Evolutionary conservation across 2,797 vertebrate genomes (phyloP), one percentile per base, ranked within the genome.

Genomic region (Gymnoscopelus microlampas): DNA sequence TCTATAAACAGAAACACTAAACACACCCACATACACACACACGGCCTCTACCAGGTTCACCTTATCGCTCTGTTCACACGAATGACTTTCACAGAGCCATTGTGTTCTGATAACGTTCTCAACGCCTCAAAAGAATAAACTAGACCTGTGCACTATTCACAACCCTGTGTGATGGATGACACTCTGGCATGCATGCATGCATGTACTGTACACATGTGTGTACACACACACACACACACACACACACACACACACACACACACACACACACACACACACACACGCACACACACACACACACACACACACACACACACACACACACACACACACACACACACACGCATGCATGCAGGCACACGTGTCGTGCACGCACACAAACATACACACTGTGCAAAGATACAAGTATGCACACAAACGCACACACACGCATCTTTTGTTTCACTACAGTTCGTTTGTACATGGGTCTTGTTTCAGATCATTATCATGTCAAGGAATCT

Each of bases 401-500:
- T 29, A 60, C 59, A 60, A 8, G 12, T 4, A 48, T 12, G n/a
- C 39, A 48, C n/a, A 55, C 47, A 51, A 39, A 60, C 59, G 48
- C 39, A 60, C 39, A 48, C n/a, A 54, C 14, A 15, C 3, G 19
- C 53, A 54, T 19, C 60, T 5, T 61, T 59, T 29, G n/a, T 60
- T 48, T 60, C 39, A 23, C 39, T 44, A 10, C 39, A 44, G 39
- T 44, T 48, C 15, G 70, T 67, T 67, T 55, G 71, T 73, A 63
- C 53, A 0, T 2, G 10, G 78, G 26, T 84, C 77, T 83, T 69
- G 73, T 87, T 82, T 75, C 63, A 67, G 73, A 26, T 66, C 53
- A 76, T 80, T 78, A 72, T 74, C 56, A 76, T 79, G 79, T 81
- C 74, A 63, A 35, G 59, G 55, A 63, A 69, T 79, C 61, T 74